Evolutionary conservation across 2,888 invertebrate genomes (phyloP), one percentile per base, ranked within the genome.

Genomic region (Lasioglossum zephyrum): DNA sequence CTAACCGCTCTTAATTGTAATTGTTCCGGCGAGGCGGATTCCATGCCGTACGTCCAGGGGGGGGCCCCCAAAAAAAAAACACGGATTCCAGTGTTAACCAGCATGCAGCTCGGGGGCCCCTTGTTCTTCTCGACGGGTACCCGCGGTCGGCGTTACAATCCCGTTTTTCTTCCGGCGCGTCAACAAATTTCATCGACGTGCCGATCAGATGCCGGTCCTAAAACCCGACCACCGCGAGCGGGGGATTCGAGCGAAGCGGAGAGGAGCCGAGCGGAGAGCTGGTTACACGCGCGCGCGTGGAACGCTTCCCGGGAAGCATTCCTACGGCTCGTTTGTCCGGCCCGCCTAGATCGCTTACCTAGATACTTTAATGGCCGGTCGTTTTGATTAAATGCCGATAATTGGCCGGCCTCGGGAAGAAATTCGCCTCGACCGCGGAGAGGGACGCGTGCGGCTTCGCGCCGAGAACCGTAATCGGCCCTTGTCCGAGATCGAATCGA

Each of bases 1-100:
- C 94, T 95, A 94, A 95, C 94, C 93, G 93, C 94, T 93, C 94
- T 94, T 95, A 95, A 95, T 95, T 95, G 94, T 94, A 95, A 95
- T 95, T 94, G 95, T 94, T 92, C 92, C 92, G 90, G 92, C 93
- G 92, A 93, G 92, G 94, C 90, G 92, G 92, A 94, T 95, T 94
- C 94, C 95, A 87, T 69, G 81, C 91, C 81, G 93, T 36, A 22
- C 36, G 66, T 60, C 36, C 89, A 87, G 88, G 85, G 90, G 89
- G 87, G n/a, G n/a, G 88, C 66, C 18, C 18, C 79, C 72, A 86
- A 66, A 91, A 95, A 95, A 44, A 94, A 94, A 95, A 94, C 92
- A 92, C 90, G 89, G 93, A 95, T 95, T 95, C 95, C 95, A 91
- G 89, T 92, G 94, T 94, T 94, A 94, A 93, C 93, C 73, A 92